Evolutionary conservation across 2,888 invertebrate species (phyloP), one percentile per base, ranked within the genome.

Genomic region (Ectropis crepuscularia): DNA sequence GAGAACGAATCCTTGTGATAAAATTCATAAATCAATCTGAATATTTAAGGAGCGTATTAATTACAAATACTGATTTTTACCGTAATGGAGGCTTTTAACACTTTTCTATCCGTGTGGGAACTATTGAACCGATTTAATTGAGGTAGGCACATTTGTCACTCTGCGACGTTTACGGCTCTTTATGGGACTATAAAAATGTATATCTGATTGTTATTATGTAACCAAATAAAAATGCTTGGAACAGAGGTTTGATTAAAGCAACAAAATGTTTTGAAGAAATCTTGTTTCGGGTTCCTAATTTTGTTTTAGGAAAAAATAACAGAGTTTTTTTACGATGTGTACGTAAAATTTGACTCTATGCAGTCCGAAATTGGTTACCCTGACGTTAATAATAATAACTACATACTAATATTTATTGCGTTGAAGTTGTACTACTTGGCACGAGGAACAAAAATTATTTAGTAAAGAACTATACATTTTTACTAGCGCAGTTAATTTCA

Each of bases 101-200:
- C 78, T 78, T 75, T 64, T 67, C 65, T 58, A 69, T 66, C 67
- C 69, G 74, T 80, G 82, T 83, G 85, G 74, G 77, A 82, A 68
- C 59, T 53, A 41, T 39, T 36, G 59, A 57, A 48, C 42, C 50
- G 50, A 59, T 63, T 73, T 74, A 74, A 76, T 69, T 72, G 70
- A 74, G 66, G 65, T 69, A 73, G 67, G 71, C 80, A 81, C 80
- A 80, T 84, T 80, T 80, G 78, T 85, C 80, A 83, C 80, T 74
- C 72, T 54, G 59, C 57, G 82, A 86, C 83, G 76, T 80, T 85
- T 81, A 86, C 81, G 72, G 79, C 69, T 74, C 67, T 81, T 66
- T 78, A 81, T 82, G 78, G 77, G 53, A 50, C 71, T 67, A 69
- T 78, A 73, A 76, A 71, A 63, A 42, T 65, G 51, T 65, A 59